Conservation (phyloP, 2,797 vertebrate species). For the Furcifer pardalis region DNA sequence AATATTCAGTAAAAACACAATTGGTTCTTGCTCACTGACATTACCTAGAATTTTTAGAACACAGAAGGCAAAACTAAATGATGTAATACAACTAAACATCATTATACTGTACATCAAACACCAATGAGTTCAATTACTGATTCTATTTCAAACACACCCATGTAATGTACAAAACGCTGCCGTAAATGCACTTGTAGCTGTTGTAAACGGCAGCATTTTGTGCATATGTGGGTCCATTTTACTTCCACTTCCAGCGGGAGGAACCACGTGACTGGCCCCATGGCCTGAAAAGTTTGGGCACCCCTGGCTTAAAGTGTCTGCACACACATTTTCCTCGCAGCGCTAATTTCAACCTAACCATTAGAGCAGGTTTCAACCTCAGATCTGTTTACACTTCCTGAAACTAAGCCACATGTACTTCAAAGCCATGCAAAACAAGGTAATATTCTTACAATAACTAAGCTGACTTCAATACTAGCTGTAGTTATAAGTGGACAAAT, state of each 20-base stretch:
- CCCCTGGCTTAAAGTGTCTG: slow-evolving; percentile 12
- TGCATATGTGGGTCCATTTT: too few species aligned
- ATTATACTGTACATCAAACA: slow-evolving; percentile 3
- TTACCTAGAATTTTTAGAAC: neutral
- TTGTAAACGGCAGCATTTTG: too few species aligned
- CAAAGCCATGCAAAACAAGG: slow-evolving; percentile 42
- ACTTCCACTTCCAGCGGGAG: too few species aligned
- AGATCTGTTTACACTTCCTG: slow-evolving; percentile 22
- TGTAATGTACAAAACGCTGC: too few species aligned
- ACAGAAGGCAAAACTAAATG: neutral
- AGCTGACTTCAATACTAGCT: slow-evolving; percentile 21
- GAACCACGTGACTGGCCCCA: too few species aligned
- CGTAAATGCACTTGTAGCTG: too few species aligned
- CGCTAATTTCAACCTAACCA: slow-evolving; percentile 26
- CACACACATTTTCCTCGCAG: slow-evolving; percentile 11
- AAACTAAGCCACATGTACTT: slow-evolving; percentile 14
- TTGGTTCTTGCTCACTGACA: neutral
- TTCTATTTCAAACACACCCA: slow-evolving; percentile 30
- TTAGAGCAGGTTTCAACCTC: slow-evolving; percentile 9
- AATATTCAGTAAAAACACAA: neutral
- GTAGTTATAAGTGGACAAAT: slow-evolving; percentile 19
- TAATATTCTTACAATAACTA: neutral
- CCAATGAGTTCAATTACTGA: neutral
- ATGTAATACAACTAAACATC: neutral
- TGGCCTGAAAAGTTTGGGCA: too few species aligned